Conservation (phyloP, 64 coral and sea anemone species). For the Porites lutea region DNA sequence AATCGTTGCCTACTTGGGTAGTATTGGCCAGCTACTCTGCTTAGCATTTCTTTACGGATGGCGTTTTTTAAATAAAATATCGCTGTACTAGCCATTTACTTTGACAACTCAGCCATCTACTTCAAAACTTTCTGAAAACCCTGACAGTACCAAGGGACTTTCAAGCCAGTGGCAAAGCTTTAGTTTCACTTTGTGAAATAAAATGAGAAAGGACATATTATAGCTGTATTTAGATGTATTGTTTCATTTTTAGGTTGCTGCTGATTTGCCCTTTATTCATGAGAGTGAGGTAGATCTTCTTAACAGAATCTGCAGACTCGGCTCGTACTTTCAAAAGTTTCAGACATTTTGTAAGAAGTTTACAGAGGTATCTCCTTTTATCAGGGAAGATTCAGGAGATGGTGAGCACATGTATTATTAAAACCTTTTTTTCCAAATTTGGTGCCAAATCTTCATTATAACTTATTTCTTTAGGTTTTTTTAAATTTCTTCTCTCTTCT, state of each 20-base stretch:
- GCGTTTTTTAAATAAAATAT: too few relatives aligned
- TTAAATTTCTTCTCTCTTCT: background rate
- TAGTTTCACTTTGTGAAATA: too few relatives aligned
- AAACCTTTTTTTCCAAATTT: too few relatives aligned
- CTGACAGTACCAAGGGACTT: too few relatives aligned
- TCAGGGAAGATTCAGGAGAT: background rate
- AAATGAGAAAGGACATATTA: too few relatives aligned
- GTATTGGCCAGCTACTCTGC: too few relatives aligned
- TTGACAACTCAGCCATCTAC: too few relatives aligned
- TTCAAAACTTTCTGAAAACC: too few relatives aligned
- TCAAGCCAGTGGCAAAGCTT: too few relatives aligned
- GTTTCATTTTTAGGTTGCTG: slow-evolving; percentile 80
- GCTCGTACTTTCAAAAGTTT: slow-evolving; percentile 84
- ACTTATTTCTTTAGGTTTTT: background rate
- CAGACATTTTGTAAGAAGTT: slow-evolving; percentile 81
- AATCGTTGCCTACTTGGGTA: too few relatives aligned
- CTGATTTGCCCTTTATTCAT: slow-evolving; percentile 95
- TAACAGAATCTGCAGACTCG: slow-evolving; percentile 91
- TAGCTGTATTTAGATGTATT: background rate
- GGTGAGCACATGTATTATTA: background rate
- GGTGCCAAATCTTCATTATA: background rate
- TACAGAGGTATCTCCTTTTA: slow-evolving; percentile 38
- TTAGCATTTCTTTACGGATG: too few relatives aligned
- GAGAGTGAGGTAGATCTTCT: slow-evolving; percentile 87
- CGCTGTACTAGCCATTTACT: too few relatives aligned